Evolutionary conservation across 2,113 vertebrate genomes (phyloP).

Genomic region (Oxygymnocypris stewartii): DNA sequence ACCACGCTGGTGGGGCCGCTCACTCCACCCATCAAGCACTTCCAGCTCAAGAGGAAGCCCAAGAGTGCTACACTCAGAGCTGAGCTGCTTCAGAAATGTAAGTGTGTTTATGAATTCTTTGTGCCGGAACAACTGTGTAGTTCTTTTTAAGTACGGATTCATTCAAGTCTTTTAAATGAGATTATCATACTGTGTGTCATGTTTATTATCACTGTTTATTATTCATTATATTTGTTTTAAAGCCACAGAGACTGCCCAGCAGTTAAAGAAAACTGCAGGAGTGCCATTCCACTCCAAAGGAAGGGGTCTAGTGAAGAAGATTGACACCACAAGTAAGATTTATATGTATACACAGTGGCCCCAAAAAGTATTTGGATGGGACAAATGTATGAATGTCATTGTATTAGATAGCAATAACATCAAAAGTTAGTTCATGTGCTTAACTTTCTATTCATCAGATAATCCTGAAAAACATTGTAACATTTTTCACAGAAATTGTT

Average conservation of each 20-base stretch:
- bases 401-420: neutral
- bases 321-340: slow-evolving; percentile 96
- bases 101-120: slow-evolving; percentile 60
- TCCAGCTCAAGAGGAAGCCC: slow-evolving; percentile 95
- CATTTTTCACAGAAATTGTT: neutral
- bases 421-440: neutral
- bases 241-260: slow-evolving; percentile 97
- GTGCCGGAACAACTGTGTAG: neutral
- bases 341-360: neutral
- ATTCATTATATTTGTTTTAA: slow-evolving; percentile 24
- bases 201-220: neutral
- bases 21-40: slow-evolving; percentile 95
- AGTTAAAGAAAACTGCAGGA: slow-evolving; percentile 95
- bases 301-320: slow-evolving; percentile 95
- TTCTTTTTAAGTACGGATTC: neutral
- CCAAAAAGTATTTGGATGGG: neutral
- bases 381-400: neutral
- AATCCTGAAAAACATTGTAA: neutral
- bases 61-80: slow-evolving; percentile 97
- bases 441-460: too few species aligned
- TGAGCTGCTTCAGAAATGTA: slow-evolving; percentile 97
- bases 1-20: slow-evolving; percentile 93
- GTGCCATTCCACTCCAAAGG: slow-evolving; percentile 98
- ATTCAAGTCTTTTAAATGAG: neutral
- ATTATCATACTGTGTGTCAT: neutral